Evolutionary conservation across 2,113 vertebrate genomes (phyloP), one percentile per base, ranked within the genome.

Genomic region (Balaeniceps rex): DNA sequence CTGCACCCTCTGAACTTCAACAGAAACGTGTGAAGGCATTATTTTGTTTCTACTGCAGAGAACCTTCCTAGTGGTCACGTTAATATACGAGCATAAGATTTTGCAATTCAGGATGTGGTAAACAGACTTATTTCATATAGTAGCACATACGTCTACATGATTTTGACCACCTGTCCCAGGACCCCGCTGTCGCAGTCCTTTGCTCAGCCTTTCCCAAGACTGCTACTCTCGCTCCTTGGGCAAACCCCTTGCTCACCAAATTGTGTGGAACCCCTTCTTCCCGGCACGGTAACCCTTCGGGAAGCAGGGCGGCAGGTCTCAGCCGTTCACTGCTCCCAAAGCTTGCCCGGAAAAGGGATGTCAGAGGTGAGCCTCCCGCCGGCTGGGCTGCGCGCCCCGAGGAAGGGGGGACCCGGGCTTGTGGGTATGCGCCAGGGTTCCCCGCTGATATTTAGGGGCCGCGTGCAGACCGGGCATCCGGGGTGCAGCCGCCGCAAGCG

Each of bases 101-200:
- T 83, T 38, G 33, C 33, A 80, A 23, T 61, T 52, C 18, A 31
- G 34, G 52, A 52, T 25, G 36, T 57, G 38, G 46, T 40, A 65
- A 61, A 46, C 0, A 54, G 63, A 26, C 14, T 61, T 40, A 7
- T 19, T 64, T 51, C 61, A 16, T 16, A 17, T 0, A 54, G 33
- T 4, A 26, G 31, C 3, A 9, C 2, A 5, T 13, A 33, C 0
- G 3, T 14, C 25, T 0, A 1, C 61, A 36, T 7, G 8, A 34
- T 71, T 89, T 34, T 22, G 28, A 54, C 25, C 70, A 49, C 29
- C 52, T 69, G 49, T 17, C 31, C 46, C 36, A 51, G 40, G 61
- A 49, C 19, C 14, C 28, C 2, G 2, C 44, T 33, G 28, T 14
- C 4, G 3, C 54, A 11, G 2, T 16, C 24, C n/a, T 51, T 19